These are phyloP conservation scores for Meles meles DNA, from an alignment of 2,113 vertebrate species.

Conservation along the genomic window DNA sequence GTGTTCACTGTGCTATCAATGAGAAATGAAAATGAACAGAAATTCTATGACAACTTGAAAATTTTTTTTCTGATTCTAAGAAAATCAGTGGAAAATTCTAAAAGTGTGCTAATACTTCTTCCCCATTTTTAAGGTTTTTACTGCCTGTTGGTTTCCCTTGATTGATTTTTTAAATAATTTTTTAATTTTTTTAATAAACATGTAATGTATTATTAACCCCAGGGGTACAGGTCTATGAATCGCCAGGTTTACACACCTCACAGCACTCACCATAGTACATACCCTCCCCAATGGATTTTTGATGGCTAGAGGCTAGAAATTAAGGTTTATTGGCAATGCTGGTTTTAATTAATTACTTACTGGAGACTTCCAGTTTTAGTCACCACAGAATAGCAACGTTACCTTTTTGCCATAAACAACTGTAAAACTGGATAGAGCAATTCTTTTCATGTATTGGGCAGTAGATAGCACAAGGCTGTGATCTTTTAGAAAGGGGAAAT, in stretches of 20 bases:
- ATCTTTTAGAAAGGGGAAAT: background rate
- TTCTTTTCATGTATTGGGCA: background rate
- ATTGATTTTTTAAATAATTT: background rate
- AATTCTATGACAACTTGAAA: background rate
- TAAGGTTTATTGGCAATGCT: background rate
- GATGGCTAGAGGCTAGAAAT: background rate
- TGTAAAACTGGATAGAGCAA: background rate
- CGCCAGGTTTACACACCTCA: too few species aligned
- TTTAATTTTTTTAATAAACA: too few species aligned
- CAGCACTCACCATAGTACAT: too few species aligned
- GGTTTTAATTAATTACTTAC: background rate
- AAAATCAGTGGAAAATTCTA: background rate
- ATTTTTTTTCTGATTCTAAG: constrained; percentile 10
- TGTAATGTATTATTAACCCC: too few species aligned
- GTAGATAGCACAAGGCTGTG: background rate
- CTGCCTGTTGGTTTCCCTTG: background rate
- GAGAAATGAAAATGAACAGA: constrained; percentile 15
- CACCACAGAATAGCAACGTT: background rate
- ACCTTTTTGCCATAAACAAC: background rate
- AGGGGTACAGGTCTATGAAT: too few species aligned
- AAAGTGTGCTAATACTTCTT: background rate
- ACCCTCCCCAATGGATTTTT: background rate
- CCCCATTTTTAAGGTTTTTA: background rate
- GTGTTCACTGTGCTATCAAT: background rate
- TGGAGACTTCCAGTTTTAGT: background rate